A percentile compares a stretch with the other conserved stretches of the same genome.
These are phyloP conservation scores for Drosophila cognata DNA, from an alignment of 2,888 invertebrate genomes.

Conservation along the genomic window DNA sequence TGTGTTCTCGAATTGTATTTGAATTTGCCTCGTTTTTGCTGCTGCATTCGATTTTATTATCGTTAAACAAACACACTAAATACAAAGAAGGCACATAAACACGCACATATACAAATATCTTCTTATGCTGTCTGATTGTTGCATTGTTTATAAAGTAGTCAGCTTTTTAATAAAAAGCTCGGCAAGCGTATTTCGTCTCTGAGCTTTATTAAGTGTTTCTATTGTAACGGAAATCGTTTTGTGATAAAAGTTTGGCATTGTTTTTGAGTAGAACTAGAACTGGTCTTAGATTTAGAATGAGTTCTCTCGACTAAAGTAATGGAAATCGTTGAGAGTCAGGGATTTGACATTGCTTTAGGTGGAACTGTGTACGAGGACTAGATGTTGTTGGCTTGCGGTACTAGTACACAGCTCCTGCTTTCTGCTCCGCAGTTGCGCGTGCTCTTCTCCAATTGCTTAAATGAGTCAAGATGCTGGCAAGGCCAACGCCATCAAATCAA, in stretches of 20 bases:
- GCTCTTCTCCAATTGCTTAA: slow-evolving; percentile 42
- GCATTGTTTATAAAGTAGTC: neutral
- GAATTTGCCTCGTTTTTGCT: slow-evolving; percentile 62
- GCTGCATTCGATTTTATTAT: slow-evolving; percentile 38
- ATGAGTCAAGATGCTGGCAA: slow-evolving; percentile 84
- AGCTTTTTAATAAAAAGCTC: slow-evolving; percentile 1
- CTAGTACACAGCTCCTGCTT: slow-evolving; percentile 10
- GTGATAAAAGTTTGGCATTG: neutral
- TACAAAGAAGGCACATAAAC: slow-evolving; percentile 8
- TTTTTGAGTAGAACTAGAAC: neutral
- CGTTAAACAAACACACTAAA: slow-evolving; percentile 9
- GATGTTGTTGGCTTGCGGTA: neutral
- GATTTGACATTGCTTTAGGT: neutral
- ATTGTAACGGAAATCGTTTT: neutral
- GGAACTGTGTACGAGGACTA: slow-evolving; percentile 7
- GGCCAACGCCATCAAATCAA: slow-evolving; percentile 28
- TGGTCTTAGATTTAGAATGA: neutral
- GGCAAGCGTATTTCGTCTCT: neutral
- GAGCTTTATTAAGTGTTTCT: slow-evolving; percentile 5
- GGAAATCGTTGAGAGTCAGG: neutral
- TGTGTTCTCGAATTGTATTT: slow-evolving; percentile 49
- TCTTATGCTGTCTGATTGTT: neutral
- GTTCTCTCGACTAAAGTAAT: neutral
- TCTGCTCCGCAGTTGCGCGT: slow-evolving; percentile 34
- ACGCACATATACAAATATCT: slow-evolving; percentile 1